Conservation (phyloP, 92 coral and sea anemone genomes). For the Paramuricea clavata region DNA sequence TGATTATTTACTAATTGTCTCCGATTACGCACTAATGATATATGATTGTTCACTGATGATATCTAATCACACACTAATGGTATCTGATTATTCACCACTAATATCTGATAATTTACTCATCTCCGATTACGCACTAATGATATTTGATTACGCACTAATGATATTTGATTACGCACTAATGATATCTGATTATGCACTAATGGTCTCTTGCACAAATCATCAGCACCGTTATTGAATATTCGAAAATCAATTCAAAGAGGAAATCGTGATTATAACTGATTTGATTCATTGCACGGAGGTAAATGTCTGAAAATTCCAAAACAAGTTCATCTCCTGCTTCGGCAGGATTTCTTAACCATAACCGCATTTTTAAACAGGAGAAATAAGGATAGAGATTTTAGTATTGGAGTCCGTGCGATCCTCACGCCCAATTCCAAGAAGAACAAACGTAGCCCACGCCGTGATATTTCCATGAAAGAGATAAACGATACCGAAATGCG, state of each 20-base stretch:
- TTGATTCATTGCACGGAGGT: not conserved
- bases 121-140: not conserved
- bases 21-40: not conserved
- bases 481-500: not conserved
- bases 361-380: slow-evolving; percentile 7
- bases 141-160: too few relatives aligned
- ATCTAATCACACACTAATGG: not conserved
- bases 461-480: slow-evolving; percentile 17
- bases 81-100: not conserved
- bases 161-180: too few relatives aligned
- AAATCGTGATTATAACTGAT: not conserved
- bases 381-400: not conserved
- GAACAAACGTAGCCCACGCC: not conserved
- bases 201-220: not conserved
- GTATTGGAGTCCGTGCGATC: slow-evolving; percentile 15
- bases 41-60: not conserved
- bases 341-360: not conserved
- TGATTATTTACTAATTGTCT: not conserved
- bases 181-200: not conserved
- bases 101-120: too few relatives aligned
- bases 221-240: too few relatives aligned
- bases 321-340: not conserved
- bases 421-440: not conserved
- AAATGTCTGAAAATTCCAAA: not conserved
- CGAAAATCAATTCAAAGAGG: not conserved